Evolutionary conservation across 2,888 invertebrate genomes (phyloP).

Genomic region (Apodemia duryi): DNA sequence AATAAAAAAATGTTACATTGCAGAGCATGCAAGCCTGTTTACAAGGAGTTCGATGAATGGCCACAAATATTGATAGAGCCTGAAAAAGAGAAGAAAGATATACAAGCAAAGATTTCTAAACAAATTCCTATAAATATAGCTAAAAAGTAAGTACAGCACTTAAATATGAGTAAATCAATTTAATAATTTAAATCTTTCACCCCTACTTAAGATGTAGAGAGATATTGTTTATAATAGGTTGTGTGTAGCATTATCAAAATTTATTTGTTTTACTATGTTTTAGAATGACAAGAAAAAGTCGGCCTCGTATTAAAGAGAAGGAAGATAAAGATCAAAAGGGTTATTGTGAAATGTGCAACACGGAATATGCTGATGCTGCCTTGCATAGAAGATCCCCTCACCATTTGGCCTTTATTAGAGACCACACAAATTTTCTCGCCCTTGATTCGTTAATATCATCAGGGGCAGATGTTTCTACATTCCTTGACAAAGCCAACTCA

Average conservation of each 20-base stretch:
- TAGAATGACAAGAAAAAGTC: conserved; percentile 79
- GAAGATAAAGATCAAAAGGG: conserved; percentile 75
- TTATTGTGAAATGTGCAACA: conserved; percentile 90
- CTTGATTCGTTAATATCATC: conserved; percentile 84
- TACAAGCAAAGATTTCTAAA: conserved; percentile 42
- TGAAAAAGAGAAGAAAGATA: conserved; percentile 57
- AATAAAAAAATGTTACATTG: conserved; percentile 31
- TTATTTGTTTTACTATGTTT: conserved; percentile 28
- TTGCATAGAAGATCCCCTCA: conserved; percentile 86
- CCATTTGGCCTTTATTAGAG: conserved; percentile 85
- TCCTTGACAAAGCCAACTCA: conserved; percentile 80
- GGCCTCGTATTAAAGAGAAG: conserved; percentile 65
- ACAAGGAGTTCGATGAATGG: conserved; percentile 82
- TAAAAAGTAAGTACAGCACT: conserved; percentile 53
- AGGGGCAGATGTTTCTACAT: conserved; percentile 83
- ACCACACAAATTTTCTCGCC: conserved; percentile 86
- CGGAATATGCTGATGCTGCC: conserved; percentile 84
- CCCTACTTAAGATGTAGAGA: neutral
- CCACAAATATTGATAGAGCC: conserved; percentile 75
- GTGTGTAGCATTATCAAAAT: no score
- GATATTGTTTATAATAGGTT: no score
- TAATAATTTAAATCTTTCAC: neutral
- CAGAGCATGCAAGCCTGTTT: conserved; percentile 81
- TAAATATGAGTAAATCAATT: neutral
- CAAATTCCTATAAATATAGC: conserved; percentile 36